phyloP scores from a whole-genome alignment of 2,888 invertebrate genomes.

The Lasioglossum marginatum region DNA sequence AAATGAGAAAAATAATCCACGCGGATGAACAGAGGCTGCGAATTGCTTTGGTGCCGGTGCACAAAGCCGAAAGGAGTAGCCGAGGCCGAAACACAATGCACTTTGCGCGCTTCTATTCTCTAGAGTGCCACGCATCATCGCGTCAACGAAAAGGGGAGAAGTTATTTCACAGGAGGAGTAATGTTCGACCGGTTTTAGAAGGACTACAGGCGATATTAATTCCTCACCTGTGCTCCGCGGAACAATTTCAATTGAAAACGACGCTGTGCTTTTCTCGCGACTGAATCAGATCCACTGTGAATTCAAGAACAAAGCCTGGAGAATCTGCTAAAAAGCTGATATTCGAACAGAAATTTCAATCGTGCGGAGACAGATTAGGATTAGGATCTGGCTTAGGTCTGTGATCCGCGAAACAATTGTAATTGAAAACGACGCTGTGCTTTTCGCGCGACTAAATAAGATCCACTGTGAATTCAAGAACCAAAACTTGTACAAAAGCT shows the following conservation, averaged over 20 bases:
- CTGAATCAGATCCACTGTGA: background rate
- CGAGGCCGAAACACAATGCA: constrained; percentile 46
- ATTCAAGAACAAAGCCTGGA: background rate
- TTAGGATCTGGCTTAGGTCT: too few species aligned
- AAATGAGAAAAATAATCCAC: constrained; percentile 63
- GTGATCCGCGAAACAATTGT: too few species aligned
- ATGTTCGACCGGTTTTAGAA: background rate
- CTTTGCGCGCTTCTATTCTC: constrained; percentile 58
- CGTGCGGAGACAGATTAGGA: background rate
- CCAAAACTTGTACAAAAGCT: too few species aligned
- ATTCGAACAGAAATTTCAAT: background rate
- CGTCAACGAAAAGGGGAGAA: constrained; percentile 17
- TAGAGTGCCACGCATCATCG: constrained; percentile 52
- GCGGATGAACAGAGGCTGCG: constrained; percentile 44
- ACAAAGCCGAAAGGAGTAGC: constrained; percentile 48
- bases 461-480: too few species aligned
- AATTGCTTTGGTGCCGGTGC: constrained; percentile 45
- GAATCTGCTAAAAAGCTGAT: background rate
- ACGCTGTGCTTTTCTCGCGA: background rate
- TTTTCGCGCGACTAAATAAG: too few species aligned
- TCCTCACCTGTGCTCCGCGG: background rate
- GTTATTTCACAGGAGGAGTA: constrained; percentile 30
- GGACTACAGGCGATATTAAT: background rate
- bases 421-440: too few species aligned
- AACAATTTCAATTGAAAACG: background rate